phyloP scores from a whole-genome alignment of 2,113 vertebrate genomes.

The Ploceus nigricollis region DNA sequence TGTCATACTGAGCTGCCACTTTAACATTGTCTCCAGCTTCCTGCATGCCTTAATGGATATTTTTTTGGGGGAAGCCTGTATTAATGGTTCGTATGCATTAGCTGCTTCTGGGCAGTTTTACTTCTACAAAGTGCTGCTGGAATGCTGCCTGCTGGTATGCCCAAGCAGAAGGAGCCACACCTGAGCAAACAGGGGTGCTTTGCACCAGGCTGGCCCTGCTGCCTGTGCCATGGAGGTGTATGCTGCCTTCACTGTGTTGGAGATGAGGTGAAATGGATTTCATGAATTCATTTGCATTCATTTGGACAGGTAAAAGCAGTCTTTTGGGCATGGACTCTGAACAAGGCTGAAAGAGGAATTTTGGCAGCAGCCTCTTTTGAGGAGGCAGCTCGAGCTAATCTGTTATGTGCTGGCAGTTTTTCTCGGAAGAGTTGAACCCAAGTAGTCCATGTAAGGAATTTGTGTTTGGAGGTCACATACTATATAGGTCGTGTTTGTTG shows the following conservation, averaged over 20 bases:
- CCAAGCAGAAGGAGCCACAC: neutral
- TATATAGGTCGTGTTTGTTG: neutral
- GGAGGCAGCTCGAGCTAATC: neutral
- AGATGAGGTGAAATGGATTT: neutral
- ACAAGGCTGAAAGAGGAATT: neutral
- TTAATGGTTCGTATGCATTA: neutral
- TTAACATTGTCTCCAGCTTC: neutral
- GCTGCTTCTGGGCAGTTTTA: neutral
- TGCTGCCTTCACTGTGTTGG: neutral
- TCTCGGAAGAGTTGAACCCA: neutral
- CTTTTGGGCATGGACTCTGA: neutral
- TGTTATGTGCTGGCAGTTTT: neutral
- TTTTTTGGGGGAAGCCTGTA: neutral
- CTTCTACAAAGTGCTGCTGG: neutral
- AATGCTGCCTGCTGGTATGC: neutral
- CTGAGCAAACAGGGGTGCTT: neutral
- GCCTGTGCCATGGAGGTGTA: rapidly evolving
- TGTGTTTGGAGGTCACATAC: neutral
- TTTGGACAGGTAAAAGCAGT: neutral
- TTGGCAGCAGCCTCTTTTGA: neutral
- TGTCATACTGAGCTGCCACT: neutral
- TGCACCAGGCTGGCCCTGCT: neutral
- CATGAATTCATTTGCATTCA: neutral
- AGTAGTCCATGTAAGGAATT: neutral
- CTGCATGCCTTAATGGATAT: neutral